Base-by-base conservation (phyloP, 2,113 vertebrate genomes). In the Bos indicus region DNA sequence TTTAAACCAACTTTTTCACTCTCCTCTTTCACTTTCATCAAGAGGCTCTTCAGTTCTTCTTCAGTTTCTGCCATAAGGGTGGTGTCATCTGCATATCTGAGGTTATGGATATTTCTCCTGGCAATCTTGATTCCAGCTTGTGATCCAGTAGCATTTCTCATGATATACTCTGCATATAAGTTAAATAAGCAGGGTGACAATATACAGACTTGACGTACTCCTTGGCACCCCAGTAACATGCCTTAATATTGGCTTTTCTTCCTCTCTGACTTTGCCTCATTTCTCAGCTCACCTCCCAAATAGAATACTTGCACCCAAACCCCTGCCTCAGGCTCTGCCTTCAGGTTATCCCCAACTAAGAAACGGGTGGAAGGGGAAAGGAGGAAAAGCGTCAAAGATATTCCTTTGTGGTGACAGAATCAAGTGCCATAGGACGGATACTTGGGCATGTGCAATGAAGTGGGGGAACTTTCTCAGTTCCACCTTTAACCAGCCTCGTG, bases 61-160 rank as follows among this genome's bases (percentile, higher is more conserved):
- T 64, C 30, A n/a, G 0, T 64, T n/a, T 64, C 62, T 64, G 15
- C 62, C 30, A 17, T 64, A 64, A 64, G 1, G 30, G 30, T 64
- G 15, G 0, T 64, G 30, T 17, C 62, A 64, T 64, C 62, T n/a
- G 30, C 30, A 9, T 64, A 33, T n/a, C 62, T 67, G 62, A 67
- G 62, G 33, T 19, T 17, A 67, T 2, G 19, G 62, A n/a, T 19
- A n/a, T n/a, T 67, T n/a, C 33, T n/a, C 62, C 33, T 0, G 7
- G 62, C 15, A 67, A 9, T 67, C 33, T 67, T 67, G 62, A 67
- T n/a, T 67, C 33, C 62, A 67, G 62, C 62, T 67, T 67, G 62
- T n/a, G 33, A 4, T 16, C 14, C 30, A 64, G 60, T 4, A 64
- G 62, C 0, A 4, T 67, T 67, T 67, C 62, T n/a, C 62, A 19